A percentile compares a stretch with the other conserved stretches of the same genome.
phyloP scores from a whole-genome alignment of 2,113 vertebrate genomes.

The Pipra filicauda region DNA sequence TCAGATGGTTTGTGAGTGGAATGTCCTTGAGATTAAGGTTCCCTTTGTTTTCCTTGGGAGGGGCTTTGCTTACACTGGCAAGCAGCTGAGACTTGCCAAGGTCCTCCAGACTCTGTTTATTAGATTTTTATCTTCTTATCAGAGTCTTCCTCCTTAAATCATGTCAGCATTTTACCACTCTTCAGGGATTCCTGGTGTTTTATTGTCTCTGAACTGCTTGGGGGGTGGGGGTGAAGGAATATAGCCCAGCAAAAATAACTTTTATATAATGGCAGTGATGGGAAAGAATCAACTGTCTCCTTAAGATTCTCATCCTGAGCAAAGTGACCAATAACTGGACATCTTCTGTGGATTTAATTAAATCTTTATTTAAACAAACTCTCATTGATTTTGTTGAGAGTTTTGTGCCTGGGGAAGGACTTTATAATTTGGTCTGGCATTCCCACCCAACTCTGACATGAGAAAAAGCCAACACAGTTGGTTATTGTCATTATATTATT shows the following conservation, averaged over 20 bases:
- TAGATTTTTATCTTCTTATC: slow-evolving; percentile 88
- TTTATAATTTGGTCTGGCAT: not conserved
- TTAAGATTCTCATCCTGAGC: not conserved
- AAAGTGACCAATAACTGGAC: not conserved
- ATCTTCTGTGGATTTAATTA: slow-evolving; percentile 36
- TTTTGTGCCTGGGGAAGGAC: slow-evolving; percentile 16
- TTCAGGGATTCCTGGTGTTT: slow-evolving; percentile 80
- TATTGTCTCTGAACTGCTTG: slow-evolving; percentile 80
- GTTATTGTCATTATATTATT: not conserved
- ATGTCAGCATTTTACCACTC: slow-evolving; percentile 84
- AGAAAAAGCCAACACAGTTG: slow-evolving; percentile 5
- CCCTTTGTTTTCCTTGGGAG: slow-evolving; percentile 82
- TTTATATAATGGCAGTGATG: slow-evolving; percentile 67
- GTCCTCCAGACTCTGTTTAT: slow-evolving; percentile 85
- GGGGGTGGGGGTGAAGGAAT: slow-evolving; percentile 63
- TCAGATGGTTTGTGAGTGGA: slow-evolving; percentile 78
- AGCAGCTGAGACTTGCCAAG: slow-evolving; percentile 76
- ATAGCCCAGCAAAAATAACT: slow-evolving; percentile 68
- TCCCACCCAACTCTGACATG: not conserved
- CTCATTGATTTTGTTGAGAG: slow-evolving; percentile 16
- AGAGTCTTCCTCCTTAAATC: slow-evolving; percentile 83
- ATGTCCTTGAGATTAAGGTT: slow-evolving; percentile 78
- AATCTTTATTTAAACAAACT: slow-evolving; percentile 29
- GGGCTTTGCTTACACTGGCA: slow-evolving; percentile 82
- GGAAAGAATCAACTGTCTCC: slow-evolving; percentile 2